phyloP scores from a whole-genome alignment of 1,140 invertebrate genomes.

The Anoplolepis gracilipes region DNA sequence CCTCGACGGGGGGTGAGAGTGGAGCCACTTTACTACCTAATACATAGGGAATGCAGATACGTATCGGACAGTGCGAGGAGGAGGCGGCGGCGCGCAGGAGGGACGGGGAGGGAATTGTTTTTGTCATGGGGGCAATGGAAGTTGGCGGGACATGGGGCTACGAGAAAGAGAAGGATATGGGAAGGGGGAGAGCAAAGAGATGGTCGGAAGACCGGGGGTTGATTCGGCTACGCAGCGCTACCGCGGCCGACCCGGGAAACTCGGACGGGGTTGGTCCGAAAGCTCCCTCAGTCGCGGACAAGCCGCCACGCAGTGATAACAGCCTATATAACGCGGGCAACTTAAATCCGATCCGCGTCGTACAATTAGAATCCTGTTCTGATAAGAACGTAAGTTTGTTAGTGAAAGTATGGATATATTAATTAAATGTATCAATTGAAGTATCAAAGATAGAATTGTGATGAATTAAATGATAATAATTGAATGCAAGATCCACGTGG shows the following conservation, averaged over 20 bases:
- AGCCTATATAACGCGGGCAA: slow-evolving; percentile 59
- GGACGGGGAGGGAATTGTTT: slow-evolving; percentile 62
- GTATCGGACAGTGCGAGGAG: slow-evolving; percentile 40
- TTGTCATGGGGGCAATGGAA: slow-evolving; percentile 60
- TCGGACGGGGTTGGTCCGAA: slow-evolving; percentile 76
- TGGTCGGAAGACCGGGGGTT: slow-evolving; percentile 62
- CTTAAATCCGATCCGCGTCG: slow-evolving; percentile 25
- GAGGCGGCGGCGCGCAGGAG: background rate
- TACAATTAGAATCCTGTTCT: slow-evolving; percentile 1
- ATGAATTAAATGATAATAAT: background rate
- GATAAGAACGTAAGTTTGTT: background rate
- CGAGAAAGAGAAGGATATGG: slow-evolving; percentile 6
- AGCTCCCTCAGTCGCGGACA: slow-evolving; percentile 77
- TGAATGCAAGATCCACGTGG: slow-evolving; percentile 33
- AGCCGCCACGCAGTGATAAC: slow-evolving; percentile 77
- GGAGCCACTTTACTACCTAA: slow-evolving; percentile 60
- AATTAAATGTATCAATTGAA: background rate
- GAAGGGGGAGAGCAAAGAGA: background rate
- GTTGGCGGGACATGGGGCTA: slow-evolving; percentile 35
- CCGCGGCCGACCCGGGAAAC: slow-evolving; percentile 76
- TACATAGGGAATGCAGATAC: slow-evolving; percentile 52
- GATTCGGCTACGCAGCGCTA: slow-evolving; percentile 70
- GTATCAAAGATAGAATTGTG: background rate
- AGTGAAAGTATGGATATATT: background rate
- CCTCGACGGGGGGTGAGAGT: slow-evolving; percentile 43